A percentile compares a stretch with the other conserved stretches of the same genome.
phyloP scores from a whole-genome alignment of 2,113 vertebrate species.

The Grus americana region DNA sequence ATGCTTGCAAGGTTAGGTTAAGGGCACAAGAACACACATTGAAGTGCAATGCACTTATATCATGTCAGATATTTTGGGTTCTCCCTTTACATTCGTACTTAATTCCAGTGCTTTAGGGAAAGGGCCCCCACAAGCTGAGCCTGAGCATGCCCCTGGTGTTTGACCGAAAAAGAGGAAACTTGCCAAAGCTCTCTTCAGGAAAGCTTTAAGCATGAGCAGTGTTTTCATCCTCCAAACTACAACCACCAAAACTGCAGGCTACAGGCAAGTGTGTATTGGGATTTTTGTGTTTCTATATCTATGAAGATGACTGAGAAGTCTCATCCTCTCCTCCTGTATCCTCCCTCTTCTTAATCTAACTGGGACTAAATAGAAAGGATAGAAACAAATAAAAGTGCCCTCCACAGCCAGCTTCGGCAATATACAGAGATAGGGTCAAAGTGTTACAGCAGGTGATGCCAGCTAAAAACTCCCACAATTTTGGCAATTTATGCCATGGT shows the following conservation, averaged over 20 bases:
- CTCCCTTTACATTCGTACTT: background rate
- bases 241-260: background rate
- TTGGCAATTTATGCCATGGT: background rate
- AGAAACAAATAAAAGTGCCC: background rate
- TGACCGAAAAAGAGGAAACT: background rate
- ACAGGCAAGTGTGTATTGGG: background rate
- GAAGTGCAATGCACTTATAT: background rate
- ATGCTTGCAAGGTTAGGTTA: background rate
- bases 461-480: background rate
- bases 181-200: background rate
- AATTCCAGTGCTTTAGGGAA: background rate
- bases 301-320: background rate
- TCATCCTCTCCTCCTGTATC: background rate
- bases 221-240: background rate
- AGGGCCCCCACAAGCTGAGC: background rate
- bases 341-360: background rate
- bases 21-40: fast-evolving
- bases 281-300: background rate
- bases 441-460: background rate
- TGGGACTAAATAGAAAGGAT: background rate
- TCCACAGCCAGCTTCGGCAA: background rate
- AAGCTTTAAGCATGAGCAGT: background rate
- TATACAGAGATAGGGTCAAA: background rate
- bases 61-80: background rate
- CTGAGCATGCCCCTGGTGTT: background rate